Evolutionary conservation across 2,888 invertebrate species (phyloP).

Genomic region (Allygus modestus): DNA sequence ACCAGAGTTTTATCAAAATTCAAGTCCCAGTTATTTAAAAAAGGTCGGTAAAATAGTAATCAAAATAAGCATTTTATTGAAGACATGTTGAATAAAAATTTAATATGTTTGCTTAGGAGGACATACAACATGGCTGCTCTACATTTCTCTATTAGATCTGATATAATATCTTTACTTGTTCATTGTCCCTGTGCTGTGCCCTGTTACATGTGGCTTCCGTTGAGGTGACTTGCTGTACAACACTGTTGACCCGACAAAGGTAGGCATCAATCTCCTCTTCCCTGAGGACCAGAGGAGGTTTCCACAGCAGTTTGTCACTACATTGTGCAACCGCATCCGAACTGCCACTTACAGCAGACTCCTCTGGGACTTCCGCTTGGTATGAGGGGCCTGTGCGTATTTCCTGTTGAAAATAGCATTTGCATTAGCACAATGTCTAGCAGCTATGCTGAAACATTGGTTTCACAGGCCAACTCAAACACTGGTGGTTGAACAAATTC

Average conservation of each 20-base stretch:
- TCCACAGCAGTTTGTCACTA: slow-evolving; percentile 6
- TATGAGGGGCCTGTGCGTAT: slow-evolving; percentile 12
- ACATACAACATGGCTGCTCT: too few species aligned
- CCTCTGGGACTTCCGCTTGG: slow-evolving; percentile 14
- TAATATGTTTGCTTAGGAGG: too few species aligned
- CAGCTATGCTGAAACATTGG: too few species aligned
- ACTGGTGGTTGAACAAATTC: too few species aligned
- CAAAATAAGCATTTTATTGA: too few species aligned
- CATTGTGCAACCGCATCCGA: background rate
- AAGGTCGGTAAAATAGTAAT: too few species aligned
- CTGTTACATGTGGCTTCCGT: background rate
- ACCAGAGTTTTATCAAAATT: too few species aligned
- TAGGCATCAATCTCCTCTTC: background rate
- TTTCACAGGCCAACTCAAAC: too few species aligned
- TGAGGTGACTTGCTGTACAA: background rate
- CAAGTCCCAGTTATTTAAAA: too few species aligned
- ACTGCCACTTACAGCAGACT: background rate
- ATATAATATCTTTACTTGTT: background rate
- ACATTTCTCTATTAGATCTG: too few species aligned
- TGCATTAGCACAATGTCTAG: too few species aligned
- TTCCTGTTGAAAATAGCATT: slow-evolving; percentile 9
- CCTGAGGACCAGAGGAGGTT: background rate
- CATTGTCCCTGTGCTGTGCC: background rate
- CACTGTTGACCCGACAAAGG: background rate
- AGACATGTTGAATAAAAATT: too few species aligned